Evolutionary conservation across 1,140 invertebrate genomes (phyloP).

Genomic region (Chelonus insularis): DNA sequence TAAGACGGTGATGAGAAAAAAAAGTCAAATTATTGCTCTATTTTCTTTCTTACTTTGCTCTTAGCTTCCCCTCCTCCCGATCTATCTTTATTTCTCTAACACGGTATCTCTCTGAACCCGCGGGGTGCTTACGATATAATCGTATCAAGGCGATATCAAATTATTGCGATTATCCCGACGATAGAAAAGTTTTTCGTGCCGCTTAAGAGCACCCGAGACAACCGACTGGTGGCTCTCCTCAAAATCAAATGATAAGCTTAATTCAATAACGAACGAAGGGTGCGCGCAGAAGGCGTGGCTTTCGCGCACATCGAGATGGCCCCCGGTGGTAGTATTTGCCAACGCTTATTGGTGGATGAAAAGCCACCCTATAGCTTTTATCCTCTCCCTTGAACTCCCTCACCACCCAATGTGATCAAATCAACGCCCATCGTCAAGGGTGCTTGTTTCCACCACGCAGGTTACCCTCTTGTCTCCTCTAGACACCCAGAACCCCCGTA

Average conservation of each 20-base stretch:
- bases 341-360: slow-evolving; percentile 21
- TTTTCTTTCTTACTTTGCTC: not conserved
- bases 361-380: slow-evolving; percentile 7
- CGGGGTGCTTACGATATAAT: slow-evolving; percentile 55
- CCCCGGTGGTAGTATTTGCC: not conserved
- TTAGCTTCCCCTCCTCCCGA: not conserved
- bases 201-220: slow-evolving; percentile 57
- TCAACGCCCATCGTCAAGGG: slow-evolving; percentile 8
- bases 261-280: slow-evolving; percentile 67
- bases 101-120: slow-evolving; percentile 22
- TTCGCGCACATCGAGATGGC: slow-evolving; percentile 1
- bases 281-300: slow-evolving; percentile 31
- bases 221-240: slow-evolving; percentile 65
- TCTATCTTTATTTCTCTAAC: slow-evolving; percentile 7
- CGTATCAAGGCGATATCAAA: slow-evolving; percentile 64
- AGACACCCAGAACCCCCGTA: slow-evolving; percentile 26
- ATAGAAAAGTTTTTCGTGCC: slow-evolving; percentile 58
- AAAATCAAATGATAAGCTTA: slow-evolving; percentile 77
- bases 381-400: not conserved
- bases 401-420: slow-evolving; percentile 2
- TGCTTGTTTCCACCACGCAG: not conserved
- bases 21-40: not conserved
- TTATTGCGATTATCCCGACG: slow-evolving; percentile 62
- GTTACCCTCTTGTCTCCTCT: slow-evolving; percentile 6
- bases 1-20: too few species aligned